A percentile compares a stretch with the other conserved stretches of the same genome.
phyloP scores from a whole-genome alignment of 2,113 vertebrate genomes.

The Brachypteracias leptosomus region DNA sequence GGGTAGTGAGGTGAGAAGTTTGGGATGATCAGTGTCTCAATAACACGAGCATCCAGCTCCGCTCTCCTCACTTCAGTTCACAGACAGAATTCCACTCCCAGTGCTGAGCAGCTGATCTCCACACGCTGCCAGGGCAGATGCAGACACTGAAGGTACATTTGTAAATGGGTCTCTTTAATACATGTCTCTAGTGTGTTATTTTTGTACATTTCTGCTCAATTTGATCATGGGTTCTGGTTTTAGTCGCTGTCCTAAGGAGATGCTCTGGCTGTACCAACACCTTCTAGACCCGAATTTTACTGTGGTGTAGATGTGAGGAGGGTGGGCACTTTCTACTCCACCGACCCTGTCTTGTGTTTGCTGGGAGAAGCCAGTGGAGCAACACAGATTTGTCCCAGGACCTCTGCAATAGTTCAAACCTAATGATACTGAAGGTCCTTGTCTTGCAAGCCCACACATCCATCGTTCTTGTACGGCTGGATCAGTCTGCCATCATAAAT shows the following conservation, averaged over 20 bases:
- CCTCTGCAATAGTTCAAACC: not conserved
- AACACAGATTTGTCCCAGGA: too few species aligned
- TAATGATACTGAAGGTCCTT: not conserved
- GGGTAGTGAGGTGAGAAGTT: not conserved
- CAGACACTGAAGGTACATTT: not conserved
- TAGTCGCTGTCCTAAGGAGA: not conserved
- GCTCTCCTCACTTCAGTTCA: not conserved
- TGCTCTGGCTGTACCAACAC: not conserved
- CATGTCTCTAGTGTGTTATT: not conserved
- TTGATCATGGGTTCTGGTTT: not conserved
- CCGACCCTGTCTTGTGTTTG: not conserved
- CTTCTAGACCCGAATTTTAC: not conserved
- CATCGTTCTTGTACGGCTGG: not conserved
- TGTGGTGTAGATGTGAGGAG: not conserved
- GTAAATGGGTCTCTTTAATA: not conserved
- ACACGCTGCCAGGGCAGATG: not conserved
- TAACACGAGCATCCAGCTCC: accelerated
- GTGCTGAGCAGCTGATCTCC: not conserved
- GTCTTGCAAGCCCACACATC: not conserved
- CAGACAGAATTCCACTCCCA: not conserved
- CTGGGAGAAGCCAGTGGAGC: not conserved
- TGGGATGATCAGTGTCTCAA: not conserved
- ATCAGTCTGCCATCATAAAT: not conserved
- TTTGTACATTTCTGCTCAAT: not conserved
- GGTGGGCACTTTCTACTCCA: not conserved